Conservation (phyloP, 2,888 invertebrate species). For the Calameuta idolon region DNA sequence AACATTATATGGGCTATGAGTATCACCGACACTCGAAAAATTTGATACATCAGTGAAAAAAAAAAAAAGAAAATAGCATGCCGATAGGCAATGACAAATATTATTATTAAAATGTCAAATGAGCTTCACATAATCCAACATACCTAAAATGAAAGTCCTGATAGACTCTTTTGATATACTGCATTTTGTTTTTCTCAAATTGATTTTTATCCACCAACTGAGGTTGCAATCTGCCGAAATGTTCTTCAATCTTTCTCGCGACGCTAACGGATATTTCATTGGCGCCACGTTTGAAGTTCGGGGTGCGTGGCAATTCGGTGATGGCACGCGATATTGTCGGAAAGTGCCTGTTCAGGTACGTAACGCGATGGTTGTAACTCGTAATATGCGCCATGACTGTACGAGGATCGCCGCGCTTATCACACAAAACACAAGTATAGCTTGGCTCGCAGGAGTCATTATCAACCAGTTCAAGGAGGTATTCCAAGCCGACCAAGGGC, state of each 20-base stretch:
- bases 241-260: conserved; percentile 79
- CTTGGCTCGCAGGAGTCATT: conserved; percentile 76
- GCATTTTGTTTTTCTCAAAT: conserved; percentile 75
- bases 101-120: not conserved
- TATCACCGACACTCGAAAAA: not conserved
- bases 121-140: conserved; percentile 36
- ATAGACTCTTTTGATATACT: conserved; percentile 73
- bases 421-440: conserved; percentile 83
- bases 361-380: conserved; percentile 80
- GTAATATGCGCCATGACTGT: conserved; percentile 84
- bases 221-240: conserved; percentile 78
- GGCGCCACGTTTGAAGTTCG: conserved; percentile 68
- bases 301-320: conserved; percentile 73
- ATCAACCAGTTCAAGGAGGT: conserved; percentile 80
- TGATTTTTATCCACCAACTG: conserved; percentile 75
- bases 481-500: conserved; percentile 80
- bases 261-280: conserved; percentile 67
- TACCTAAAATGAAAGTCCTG: conserved; percentile 76
- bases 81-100: not conserved
- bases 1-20: not conserved
- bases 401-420: conserved; percentile 82
- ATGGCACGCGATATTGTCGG: conserved; percentile 72
- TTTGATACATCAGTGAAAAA: not conserved
- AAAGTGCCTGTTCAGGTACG: conserved; percentile 78
- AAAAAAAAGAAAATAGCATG: not conserved